These are phyloP conservation scores for Pedionomus torquatus DNA, from an alignment of 2,113 vertebrate species.

Conservation along the genomic window DNA sequence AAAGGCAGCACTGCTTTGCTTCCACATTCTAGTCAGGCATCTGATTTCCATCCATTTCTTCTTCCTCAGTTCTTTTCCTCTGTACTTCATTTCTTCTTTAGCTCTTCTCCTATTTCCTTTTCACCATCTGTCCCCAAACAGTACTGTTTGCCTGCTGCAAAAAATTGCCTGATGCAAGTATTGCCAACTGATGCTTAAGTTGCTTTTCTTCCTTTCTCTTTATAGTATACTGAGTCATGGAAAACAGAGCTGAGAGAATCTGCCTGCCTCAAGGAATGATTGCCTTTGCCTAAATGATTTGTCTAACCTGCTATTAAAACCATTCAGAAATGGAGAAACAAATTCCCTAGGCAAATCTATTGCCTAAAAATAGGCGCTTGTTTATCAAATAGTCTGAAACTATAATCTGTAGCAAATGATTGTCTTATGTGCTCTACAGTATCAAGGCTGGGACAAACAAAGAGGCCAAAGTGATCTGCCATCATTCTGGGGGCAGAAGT, in stretches of 20 bases:
- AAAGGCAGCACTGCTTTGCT: not conserved
- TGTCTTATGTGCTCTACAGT: not conserved
- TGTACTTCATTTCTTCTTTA: not conserved
- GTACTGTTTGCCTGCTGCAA: not conserved
- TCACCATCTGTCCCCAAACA: not conserved
- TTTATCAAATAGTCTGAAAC: slow-evolving; percentile 44
- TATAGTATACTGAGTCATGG: not conserved
- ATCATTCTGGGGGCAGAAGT: not conserved
- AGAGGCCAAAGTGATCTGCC: not conserved
- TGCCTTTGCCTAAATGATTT: slow-evolving; percentile 2
- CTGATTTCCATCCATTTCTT: not conserved
- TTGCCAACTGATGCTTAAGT: not conserved
- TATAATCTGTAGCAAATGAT: not conserved
- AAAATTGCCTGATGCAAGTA: not conserved
- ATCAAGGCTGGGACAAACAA: not conserved
- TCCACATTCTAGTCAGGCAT: not conserved
- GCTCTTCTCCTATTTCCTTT: not conserved
- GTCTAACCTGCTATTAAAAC: slow-evolving; percentile 27
- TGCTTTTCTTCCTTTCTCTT: not conserved
- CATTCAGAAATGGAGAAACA: not conserved
- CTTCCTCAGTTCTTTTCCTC: not conserved
- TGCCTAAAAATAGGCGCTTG: slow-evolving; percentile 43
- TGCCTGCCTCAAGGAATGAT: not conserved
- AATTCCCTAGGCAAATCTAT: not conserved
- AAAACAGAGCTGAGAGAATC: slow-evolving; percentile 7